Conservation (phyloP, 2,113 vertebrate genomes). For the Hypanus sabinus region DNA sequence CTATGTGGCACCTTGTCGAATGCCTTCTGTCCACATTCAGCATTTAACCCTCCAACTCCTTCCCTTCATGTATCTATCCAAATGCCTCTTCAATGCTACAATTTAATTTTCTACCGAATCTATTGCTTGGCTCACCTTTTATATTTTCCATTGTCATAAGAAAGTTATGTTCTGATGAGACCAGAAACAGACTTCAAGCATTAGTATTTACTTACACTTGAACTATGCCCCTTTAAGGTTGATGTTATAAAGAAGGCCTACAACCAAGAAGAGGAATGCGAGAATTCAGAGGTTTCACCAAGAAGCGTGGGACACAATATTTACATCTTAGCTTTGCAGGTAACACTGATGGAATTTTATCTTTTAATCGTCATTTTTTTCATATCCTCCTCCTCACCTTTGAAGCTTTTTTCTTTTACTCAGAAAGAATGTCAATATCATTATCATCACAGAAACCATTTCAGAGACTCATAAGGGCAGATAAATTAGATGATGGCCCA, state of each 20-base stretch:
- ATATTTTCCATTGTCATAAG: too few relatives aligned
- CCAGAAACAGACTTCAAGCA: background rate
- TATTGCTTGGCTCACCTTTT: background rate
- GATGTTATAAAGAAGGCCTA: constrained; percentile 95
- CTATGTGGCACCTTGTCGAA: too few relatives aligned
- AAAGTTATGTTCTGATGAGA: background rate
- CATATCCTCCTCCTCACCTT: background rate
- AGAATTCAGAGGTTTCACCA: constrained; percentile 77
- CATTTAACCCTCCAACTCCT: too few relatives aligned
- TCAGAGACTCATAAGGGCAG: background rate
- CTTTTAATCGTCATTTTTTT: background rate
- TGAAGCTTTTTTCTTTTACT: background rate
- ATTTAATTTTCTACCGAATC: background rate
- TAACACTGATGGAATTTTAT: constrained; percentile 44
- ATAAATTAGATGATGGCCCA: background rate
- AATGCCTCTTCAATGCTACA: too few relatives aligned
- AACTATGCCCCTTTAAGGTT: constrained; percentile 57
- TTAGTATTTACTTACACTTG: background rate
- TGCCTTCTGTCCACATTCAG: too few relatives aligned
- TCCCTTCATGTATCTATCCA: too few relatives aligned
- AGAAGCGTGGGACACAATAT: constrained; percentile 94
- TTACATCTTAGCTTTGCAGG: constrained; percentile 92
- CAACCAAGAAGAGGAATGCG: constrained; percentile 78
- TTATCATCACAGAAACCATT: background rate
- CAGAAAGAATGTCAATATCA: background rate